Percentiles rank a stretch among this genome's conserved stretches.
Conservation (phyloP, 2,113 vertebrate species). For the Ameiurus melas region DNA sequence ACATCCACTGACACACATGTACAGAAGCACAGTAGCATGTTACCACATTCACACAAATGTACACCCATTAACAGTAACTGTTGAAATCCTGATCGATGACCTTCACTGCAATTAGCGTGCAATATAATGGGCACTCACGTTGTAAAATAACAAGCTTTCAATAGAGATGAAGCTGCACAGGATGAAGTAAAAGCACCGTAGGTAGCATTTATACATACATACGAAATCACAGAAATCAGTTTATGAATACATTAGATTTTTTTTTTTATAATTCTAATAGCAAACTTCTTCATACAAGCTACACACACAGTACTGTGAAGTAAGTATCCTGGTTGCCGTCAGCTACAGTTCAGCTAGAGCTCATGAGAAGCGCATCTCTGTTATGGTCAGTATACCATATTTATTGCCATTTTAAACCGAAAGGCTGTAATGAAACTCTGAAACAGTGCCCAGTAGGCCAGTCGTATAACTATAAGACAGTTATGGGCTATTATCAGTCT, state of each 20-base stretch:
- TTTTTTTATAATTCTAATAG: too few relatives aligned
- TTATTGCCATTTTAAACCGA: neutral
- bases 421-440: constrained; percentile 24
- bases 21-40: neutral
- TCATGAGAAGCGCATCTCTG: neutral
- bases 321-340: neutral
- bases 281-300: neutral
- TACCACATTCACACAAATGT: constrained; percentile 1
- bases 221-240: neutral
- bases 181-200: neutral
- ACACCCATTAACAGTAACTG: neutral
- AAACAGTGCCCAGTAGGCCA: constrained; percentile 36
- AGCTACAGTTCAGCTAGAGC: neutral
- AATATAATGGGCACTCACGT: neutral
- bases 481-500: constrained; percentile 64
- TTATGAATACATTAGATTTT: neutral
- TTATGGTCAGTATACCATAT: constrained; percentile 15
- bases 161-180: neutral
- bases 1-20: neutral
- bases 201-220: neutral
- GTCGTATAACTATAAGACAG: constrained; percentile 51
- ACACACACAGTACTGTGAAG: neutral
- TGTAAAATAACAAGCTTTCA: neutral
- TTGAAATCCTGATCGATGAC: constrained; percentile 7
- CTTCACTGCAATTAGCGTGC: constrained; percentile 23